Percentiles rank a stretch among this genome's conserved stretches.
Conservation (phyloP, 2,797 vertebrate genomes). For the Tenualosa thibaudeaui region DNA sequence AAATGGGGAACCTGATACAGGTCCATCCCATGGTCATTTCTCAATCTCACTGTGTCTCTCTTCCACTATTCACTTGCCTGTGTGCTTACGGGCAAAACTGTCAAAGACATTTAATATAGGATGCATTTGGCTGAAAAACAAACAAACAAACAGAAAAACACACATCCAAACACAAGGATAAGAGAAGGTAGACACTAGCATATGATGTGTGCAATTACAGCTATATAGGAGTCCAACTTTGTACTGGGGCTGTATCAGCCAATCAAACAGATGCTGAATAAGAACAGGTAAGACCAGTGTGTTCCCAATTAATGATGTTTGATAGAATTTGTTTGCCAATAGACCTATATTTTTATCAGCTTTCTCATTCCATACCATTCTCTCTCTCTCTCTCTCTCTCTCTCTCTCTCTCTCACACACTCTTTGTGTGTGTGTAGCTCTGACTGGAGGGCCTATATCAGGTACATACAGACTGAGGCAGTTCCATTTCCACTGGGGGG, state of each 20-base stretch:
- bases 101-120: too few species aligned
- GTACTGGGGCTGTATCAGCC: too few species aligned
- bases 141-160: background rate
- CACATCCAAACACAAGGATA: background rate
- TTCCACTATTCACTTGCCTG: too few species aligned
- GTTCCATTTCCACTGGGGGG: conserved; percentile 95
- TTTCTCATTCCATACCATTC: background rate
- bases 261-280: too few species aligned
- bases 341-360: background rate
- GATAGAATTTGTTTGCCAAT: background rate
- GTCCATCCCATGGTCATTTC: too few species aligned
- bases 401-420: background rate
- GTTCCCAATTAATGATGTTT: background rate
- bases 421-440: conserved; percentile 65
- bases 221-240: too few species aligned
- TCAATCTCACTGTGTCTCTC: too few species aligned
- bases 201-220: background rate
- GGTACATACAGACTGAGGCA: conserved; percentile 88
- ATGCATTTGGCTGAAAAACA: too few species aligned
- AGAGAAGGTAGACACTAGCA: background rate
- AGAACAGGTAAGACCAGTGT: too few species aligned
- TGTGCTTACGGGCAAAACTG: too few species aligned
- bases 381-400: background rate
- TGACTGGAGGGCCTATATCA: conserved; percentile 85
- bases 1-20: too few species aligned